Conservation (phyloP, 2,797 vertebrate genomes). For the Trichosurus vulpecula region DNA sequence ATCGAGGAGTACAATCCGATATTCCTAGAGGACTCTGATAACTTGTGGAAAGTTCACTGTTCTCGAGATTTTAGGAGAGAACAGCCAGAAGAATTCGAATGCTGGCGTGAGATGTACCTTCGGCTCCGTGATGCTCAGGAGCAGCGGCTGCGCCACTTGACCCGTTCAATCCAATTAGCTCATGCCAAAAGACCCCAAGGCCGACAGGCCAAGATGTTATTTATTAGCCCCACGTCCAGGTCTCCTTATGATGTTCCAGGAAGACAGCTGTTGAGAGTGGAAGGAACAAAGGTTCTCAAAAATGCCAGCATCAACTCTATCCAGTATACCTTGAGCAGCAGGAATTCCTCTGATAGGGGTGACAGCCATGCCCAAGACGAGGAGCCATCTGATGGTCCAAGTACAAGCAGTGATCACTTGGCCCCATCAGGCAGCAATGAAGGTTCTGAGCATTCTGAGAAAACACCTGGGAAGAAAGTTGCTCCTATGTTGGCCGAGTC, state of each 20-base stretch:
- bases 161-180: constrained; percentile 91
- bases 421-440: background rate
- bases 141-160: constrained; percentile 89
- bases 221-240: constrained; percentile 89
- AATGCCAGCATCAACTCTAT: constrained; percentile 77
- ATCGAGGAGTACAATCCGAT: constrained; percentile 93
- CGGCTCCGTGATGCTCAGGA: constrained; percentile 92
- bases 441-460: background rate
- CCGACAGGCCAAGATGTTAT: constrained; percentile 92
- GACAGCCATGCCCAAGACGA: constrained; percentile 79
- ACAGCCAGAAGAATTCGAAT: constrained; percentile 91
- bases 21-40: constrained; percentile 91
- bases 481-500: constrained; percentile 96
- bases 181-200: constrained; percentile 95
- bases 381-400: constrained; percentile 85
- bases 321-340: constrained; percentile 83
- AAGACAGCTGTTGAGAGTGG: constrained; percentile 91
- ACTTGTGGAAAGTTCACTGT: constrained; percentile 93
- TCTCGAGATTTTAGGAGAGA: constrained; percentile 90
- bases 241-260: constrained; percentile 91
- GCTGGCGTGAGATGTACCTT: constrained; percentile 93
- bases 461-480: background rate
- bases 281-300: constrained; percentile 75
- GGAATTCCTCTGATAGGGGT: constrained; percentile 76
- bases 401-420: constrained; percentile 52